Evolutionary conservation across 2,888 invertebrate species (phyloP).

Genomic region (Pterobdella sp.): DNA sequence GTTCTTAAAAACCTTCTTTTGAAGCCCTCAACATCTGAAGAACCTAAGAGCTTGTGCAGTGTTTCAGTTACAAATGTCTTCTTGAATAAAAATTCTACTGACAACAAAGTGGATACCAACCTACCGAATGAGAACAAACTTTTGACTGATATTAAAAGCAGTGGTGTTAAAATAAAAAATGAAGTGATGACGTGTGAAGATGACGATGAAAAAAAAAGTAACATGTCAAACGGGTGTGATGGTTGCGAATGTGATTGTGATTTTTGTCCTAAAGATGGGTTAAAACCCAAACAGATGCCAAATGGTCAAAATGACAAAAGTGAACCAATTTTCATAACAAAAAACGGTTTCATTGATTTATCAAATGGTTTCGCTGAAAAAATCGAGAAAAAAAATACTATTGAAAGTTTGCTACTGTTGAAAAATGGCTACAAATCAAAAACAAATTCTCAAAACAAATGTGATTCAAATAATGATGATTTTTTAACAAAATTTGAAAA

Average conservation of each 20-base stretch:
- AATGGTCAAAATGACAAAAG: neutral
- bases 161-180: neutral
- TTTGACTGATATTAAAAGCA: neutral
- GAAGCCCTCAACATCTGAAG: neutral
- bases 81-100: too few species aligned
- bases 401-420: slow-evolving; percentile 8
- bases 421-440: slow-evolving; percentile 1
- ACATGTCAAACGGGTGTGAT: neutral
- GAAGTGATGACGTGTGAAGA: neutral
- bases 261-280: neutral
- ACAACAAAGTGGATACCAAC: too few species aligned
- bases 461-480: too few species aligned
- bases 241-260: neutral
- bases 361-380: neutral
- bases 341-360: neutral
- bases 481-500: too few species aligned
- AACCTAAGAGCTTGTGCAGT: too few species aligned
- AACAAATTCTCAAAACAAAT: too few species aligned
- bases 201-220: neutral
- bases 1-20: neutral
- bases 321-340: neutral
- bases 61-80: too few species aligned
- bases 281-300: too few species aligned
- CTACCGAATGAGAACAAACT: neutral
- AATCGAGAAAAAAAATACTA: neutral